Conservation (phyloP, 2,888 invertebrate genomes). For the Amphiduros pacificus region DNA sequence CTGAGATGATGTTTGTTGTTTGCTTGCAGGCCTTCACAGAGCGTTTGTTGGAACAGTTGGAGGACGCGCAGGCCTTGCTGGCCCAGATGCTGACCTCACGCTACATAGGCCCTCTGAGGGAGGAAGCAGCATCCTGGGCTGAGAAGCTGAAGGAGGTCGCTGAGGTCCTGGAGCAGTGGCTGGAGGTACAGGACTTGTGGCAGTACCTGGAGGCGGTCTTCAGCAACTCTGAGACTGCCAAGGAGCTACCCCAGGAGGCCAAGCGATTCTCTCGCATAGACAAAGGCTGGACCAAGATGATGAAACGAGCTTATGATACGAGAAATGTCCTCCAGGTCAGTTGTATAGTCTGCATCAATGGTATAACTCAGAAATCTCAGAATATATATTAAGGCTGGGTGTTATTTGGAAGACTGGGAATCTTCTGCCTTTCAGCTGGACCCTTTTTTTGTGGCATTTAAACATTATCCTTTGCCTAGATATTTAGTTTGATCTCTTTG, state of each 20-base stretch:
- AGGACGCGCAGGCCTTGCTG: constrained; percentile 57
- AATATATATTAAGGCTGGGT: too few species aligned
- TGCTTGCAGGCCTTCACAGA: constrained; percentile 51
- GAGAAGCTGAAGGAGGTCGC: constrained; percentile 60
- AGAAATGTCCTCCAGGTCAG: constrained; percentile 58
- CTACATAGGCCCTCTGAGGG: constrained; percentile 57
- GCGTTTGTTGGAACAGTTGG: constrained; percentile 57
- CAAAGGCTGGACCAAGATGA: constrained; percentile 59
- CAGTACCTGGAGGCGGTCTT: constrained; percentile 59
- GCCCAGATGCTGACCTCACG: constrained; percentile 58
- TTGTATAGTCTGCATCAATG: too few species aligned
- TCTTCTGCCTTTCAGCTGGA: too few species aligned
- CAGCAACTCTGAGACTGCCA: constrained; percentile 50
- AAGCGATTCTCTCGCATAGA: constrained; percentile 57
- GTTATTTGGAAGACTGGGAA: too few species aligned
- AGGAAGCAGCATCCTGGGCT: constrained; percentile 59
- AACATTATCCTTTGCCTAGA: too few species aligned
- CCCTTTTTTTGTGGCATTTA: too few species aligned
- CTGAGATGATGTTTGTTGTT: too few species aligned
- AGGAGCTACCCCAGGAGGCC: constrained; percentile 59
- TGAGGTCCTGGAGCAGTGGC: constrained; percentile 58
- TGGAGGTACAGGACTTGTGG: constrained; percentile 60
- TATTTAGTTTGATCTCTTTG: too few species aligned
- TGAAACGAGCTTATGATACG: constrained; percentile 59
- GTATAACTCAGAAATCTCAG: too few species aligned